These are phyloP conservation scores for Podabrus alpinus DNA, from an alignment of 2,888 invertebrate species.

Conservation along the genomic window DNA sequence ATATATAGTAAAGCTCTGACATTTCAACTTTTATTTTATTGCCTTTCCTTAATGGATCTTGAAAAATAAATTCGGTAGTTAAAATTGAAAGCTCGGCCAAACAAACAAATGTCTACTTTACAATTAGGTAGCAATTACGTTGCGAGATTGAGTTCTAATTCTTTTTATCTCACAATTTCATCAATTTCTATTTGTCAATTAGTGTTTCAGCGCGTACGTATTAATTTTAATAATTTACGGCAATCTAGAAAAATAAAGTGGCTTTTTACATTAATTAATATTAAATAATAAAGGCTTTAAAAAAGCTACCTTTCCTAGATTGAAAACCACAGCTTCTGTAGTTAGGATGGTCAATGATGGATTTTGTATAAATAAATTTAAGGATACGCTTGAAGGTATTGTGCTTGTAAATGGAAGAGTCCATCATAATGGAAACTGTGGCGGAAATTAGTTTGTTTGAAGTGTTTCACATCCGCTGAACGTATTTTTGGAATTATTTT, in stretches of 20 bases:
- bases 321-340: not conserved
- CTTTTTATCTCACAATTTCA: not conserved
- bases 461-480: not conserved
- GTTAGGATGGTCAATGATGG: too few species aligned
- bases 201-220: not conserved
- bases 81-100: not conserved
- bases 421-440: not conserved
- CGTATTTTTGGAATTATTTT: not conserved
- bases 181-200: not conserved
- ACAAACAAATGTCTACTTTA: not conserved
- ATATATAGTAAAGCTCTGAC: not conserved
- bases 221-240: not conserved
- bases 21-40: not conserved
- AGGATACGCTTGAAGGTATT: not conserved
- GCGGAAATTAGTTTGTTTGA: not conserved
- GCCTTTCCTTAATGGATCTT: not conserved
- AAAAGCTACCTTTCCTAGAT: not conserved
- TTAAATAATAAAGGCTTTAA: not conserved
- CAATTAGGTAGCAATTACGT: not conserved
- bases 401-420: not conserved
- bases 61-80: not conserved
- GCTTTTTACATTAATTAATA: not conserved
- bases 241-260: not conserved
- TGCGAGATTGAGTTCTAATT: not conserved
- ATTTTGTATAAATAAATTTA: not conserved